Evolutionary conservation across 1,140 invertebrate genomes (phyloP).

Genomic region (Rhizoglyphus robini): DNA sequence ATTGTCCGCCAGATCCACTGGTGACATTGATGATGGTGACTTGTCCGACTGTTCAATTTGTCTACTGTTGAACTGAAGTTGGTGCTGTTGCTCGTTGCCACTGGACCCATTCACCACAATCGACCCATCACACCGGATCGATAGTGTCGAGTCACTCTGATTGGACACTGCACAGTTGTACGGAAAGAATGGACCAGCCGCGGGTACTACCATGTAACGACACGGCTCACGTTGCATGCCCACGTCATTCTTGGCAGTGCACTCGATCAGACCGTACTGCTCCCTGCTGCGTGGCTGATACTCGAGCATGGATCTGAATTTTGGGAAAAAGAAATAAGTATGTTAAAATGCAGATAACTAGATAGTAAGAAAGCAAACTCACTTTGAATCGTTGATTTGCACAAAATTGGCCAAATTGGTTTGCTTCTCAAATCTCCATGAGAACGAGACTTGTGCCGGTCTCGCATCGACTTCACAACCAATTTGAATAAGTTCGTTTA

Average conservation of each 20-base stretch:
- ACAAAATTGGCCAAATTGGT: conserved; percentile 17
- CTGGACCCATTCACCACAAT: not conserved
- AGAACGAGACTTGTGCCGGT: conserved; percentile 39
- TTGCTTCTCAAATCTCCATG: conserved; percentile 18
- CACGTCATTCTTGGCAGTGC: conserved; percentile 29
- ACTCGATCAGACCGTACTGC: conserved; percentile 26
- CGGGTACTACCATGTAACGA: conserved; percentile 26
- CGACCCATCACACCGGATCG: conserved; percentile 16
- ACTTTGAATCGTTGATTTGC: conserved; percentile 23
- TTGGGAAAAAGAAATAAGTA: conserved; percentile 1
- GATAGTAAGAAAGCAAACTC: conserved; percentile 32
- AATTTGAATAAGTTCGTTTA: conserved; percentile 70
- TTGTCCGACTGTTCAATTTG: not conserved
- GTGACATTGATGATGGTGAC: not conserved
- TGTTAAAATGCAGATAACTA: not conserved
- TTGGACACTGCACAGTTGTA: conserved; percentile 20
- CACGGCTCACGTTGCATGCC: conserved; percentile 29
- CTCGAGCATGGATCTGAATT: conserved; percentile 8
- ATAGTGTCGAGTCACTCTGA: conserved; percentile 20
- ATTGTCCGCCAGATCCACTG: not conserved
- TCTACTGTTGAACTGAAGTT: not conserved
- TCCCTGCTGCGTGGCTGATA: not conserved
- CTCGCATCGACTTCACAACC: conserved; percentile 76
- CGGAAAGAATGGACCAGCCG: conserved; percentile 18
- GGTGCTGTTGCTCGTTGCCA: no score